These are phyloP conservation scores for Loris lydekkerianus DNA, from an alignment of 2,797 vertebrate genomes.

Conservation along the genomic window DNA sequence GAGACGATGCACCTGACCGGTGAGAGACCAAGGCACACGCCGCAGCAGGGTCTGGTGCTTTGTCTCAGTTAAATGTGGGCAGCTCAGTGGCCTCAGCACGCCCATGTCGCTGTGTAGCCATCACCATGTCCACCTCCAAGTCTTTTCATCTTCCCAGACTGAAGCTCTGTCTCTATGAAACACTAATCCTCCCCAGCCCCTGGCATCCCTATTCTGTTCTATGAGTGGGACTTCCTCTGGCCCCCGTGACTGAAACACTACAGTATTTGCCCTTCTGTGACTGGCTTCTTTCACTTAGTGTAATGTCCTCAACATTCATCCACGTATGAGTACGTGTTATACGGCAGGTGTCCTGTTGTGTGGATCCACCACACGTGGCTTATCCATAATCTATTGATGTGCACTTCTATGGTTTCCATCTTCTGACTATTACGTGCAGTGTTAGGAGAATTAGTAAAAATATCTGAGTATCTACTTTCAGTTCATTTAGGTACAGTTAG, in stretches of 20 bases:
- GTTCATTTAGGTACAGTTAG: too few relatives aligned
- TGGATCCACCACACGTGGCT: not conserved
- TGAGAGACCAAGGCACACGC: constrained; percentile 63
- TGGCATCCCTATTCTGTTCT: not conserved
- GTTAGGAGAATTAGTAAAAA: accelerated
- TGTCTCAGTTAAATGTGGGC: not conserved
- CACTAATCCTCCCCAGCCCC: not conserved
- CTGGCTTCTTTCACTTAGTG: accelerated
- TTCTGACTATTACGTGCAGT: accelerated
- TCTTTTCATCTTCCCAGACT: not conserved
- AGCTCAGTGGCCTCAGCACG: not conserved
- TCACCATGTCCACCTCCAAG: not conserved
- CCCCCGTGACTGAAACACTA: accelerated
- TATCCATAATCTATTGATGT: accelerated
- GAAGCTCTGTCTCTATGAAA: not conserved
- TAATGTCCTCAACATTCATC: accelerated
- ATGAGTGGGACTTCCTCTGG: not conserved
- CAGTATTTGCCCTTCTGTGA: not conserved
- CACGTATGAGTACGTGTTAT: accelerated
- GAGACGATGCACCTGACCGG: constrained; percentile 97
- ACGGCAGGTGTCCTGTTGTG: accelerated
- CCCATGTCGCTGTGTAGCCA: not conserved
- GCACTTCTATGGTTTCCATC: accelerated
- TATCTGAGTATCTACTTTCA: accelerated
- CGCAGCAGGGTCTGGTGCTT: accelerated